Conservation (phyloP, 1,140 invertebrate species). For the Vollenhovia emeryi region DNA sequence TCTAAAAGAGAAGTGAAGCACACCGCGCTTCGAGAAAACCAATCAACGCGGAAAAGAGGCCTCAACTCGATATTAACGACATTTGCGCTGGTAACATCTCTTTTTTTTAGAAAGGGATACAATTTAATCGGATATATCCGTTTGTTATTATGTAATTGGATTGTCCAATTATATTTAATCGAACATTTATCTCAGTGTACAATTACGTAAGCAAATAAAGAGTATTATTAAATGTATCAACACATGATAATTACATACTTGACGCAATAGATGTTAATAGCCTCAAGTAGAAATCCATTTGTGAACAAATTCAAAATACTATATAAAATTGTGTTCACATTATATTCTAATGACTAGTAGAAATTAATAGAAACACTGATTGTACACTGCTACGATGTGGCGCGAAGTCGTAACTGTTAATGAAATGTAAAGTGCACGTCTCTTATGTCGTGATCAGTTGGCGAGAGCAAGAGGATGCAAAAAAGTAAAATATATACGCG, state of each 20-base stretch:
- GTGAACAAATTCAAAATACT: background rate
- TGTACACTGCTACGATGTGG: background rate
- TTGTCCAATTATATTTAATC: too few relatives aligned
- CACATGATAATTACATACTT: background rate
- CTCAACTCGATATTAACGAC: too few relatives aligned
- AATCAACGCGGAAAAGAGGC: too few relatives aligned
- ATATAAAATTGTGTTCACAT: background rate
- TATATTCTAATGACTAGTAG: background rate
- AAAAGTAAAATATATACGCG: conserved; percentile 12
- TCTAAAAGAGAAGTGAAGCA: too few relatives aligned
- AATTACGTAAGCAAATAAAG: background rate
- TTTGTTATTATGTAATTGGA: too few relatives aligned
- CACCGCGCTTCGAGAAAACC: too few relatives aligned
- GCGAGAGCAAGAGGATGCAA: background rate
- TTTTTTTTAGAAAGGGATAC: too few relatives aligned
- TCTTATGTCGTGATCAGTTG: conserved; percentile 1
- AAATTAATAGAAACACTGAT: conserved; percentile 21
- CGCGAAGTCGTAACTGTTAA: background rate
- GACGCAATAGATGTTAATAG: background rate
- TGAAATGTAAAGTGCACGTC: conserved; percentile 1
- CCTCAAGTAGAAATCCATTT: background rate
- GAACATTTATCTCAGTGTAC: too few relatives aligned
- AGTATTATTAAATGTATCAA: background rate
- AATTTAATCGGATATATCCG: too few relatives aligned
- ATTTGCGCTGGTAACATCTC: too few relatives aligned